Evolutionary conservation across 2,888 invertebrate species (phyloP).

Genomic region (Muscina levida): DNA sequence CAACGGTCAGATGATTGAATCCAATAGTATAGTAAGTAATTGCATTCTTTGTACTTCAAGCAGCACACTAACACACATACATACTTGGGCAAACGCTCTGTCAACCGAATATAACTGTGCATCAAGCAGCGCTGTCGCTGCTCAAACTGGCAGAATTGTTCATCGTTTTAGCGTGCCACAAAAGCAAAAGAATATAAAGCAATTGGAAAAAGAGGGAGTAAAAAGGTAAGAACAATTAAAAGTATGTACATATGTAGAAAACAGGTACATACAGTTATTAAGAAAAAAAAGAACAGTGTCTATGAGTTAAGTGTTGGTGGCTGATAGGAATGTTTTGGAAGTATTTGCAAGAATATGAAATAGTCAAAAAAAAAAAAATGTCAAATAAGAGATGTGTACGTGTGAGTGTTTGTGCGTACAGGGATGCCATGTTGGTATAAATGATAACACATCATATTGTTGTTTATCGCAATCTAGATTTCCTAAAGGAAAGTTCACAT

Average conservation of each 20-base stretch:
- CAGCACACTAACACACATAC: conserved; percentile 38
- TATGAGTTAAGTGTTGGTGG: no score
- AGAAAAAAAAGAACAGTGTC: no score
- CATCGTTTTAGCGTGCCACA: conserved; percentile 13
- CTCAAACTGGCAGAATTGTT: conserved; percentile 25
- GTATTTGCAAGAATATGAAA: not conserved
- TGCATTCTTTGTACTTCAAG: conserved; percentile 54
- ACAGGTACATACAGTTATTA: no score
- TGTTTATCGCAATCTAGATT: no score
- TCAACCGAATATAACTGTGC: conserved; percentile 17
- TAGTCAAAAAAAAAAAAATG: not conserved
- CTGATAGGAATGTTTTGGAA: no score
- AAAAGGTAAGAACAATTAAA: conserved; percentile 12
- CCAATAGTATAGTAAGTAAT: no score
- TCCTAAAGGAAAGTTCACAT: no score
- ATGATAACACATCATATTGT: no score
- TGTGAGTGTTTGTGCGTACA: not conserved
- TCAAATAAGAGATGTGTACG: not conserved
- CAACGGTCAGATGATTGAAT: no score
- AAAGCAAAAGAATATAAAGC: not conserved
- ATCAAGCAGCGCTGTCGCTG: conserved; percentile 39
- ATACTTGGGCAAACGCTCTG: conserved; percentile 4
- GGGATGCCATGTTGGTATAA: not conserved
- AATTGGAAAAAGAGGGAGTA: not conserved
- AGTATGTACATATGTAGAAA: not conserved